Conservation (phyloP, 37 sponge, comb jelly and placozoan genomes). For the Bolinopsis microptera region DNA sequence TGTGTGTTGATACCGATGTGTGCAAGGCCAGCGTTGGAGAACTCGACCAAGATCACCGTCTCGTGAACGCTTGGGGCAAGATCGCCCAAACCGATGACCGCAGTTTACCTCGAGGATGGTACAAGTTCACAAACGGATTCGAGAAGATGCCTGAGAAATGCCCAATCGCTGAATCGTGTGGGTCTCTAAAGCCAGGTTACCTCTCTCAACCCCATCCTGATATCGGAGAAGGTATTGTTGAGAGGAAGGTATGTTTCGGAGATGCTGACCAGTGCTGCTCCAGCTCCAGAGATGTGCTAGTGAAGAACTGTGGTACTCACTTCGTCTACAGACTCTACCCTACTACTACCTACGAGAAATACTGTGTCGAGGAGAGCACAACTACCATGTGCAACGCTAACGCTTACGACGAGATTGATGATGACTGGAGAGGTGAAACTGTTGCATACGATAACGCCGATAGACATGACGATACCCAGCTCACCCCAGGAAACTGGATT, state of each 20-base stretch:
- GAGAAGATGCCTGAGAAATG: conserved; percentile 58
- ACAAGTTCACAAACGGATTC: conserved; percentile 40
- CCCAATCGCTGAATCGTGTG: conserved; percentile 27
- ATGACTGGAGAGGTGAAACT: conserved; percentile 40
- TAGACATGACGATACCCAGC: neutral
- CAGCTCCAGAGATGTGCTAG: neutral
- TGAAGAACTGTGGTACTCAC: conserved; percentile 46
- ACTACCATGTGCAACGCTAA: conserved; percentile 22
- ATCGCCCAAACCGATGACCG: neutral
- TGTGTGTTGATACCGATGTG: conserved; percentile 36
- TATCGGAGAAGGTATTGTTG: conserved; percentile 17
- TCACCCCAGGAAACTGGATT: neutral
- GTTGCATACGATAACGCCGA: neutral
- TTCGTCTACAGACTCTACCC: conserved; percentile 54
- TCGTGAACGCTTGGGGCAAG: conserved; percentile 30
- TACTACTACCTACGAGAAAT: neutral
- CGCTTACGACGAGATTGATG: neutral
- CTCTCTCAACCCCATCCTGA: conserved; percentile 47
- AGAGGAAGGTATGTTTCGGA: conserved; percentile 49
- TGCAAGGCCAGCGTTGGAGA: neutral
- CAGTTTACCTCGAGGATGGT: neutral
- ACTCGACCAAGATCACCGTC: neutral
- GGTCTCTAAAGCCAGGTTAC: neutral
- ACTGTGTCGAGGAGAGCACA: conserved; percentile 53
- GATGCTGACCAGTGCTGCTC: conserved; percentile 49